Percentiles rank a stretch among this genome's conserved stretches.
Evolutionary conservation across 2,113 vertebrate species (phyloP).

Genomic region (Pica pica): DNA sequence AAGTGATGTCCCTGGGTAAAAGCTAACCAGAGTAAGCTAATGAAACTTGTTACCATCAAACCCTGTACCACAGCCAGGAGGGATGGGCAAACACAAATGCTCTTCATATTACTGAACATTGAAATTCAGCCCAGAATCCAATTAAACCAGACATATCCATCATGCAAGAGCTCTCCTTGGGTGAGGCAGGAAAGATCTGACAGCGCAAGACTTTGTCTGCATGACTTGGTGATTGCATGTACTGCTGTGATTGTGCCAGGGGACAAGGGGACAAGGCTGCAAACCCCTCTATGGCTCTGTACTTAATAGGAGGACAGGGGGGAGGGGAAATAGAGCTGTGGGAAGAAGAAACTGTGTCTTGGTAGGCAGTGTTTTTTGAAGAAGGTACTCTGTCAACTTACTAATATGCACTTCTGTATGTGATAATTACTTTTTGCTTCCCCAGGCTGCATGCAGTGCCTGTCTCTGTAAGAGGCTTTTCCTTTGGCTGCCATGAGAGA

Average conservation of each 20-base stretch:
- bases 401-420: not conserved
- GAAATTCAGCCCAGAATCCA: not conserved
- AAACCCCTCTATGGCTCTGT: not conserved
- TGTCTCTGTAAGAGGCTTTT: slow-evolving; percentile 6
- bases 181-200: not conserved
- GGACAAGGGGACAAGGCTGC: not conserved
- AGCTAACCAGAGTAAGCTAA: not conserved
- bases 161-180: not conserved
- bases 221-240: not conserved
- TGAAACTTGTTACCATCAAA: not conserved
- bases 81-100: not conserved
- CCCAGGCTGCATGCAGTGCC: not conserved
- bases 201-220: not conserved
- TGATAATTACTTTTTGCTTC: slow-evolving; percentile 7
- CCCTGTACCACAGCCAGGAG: not conserved
- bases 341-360: not conserved
- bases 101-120: not conserved
- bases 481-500: not conserved
- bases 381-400: not conserved
- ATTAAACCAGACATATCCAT: not conserved
- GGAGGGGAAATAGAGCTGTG: not conserved
- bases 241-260: not conserved
- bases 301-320: not conserved
- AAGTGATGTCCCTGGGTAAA: not conserved
- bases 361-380: not conserved